Evolutionary conservation across 2,888 invertebrate genomes (phyloP), one percentile per base, ranked within the genome.

Genomic region (Acanthosepion lycidas): DNA sequence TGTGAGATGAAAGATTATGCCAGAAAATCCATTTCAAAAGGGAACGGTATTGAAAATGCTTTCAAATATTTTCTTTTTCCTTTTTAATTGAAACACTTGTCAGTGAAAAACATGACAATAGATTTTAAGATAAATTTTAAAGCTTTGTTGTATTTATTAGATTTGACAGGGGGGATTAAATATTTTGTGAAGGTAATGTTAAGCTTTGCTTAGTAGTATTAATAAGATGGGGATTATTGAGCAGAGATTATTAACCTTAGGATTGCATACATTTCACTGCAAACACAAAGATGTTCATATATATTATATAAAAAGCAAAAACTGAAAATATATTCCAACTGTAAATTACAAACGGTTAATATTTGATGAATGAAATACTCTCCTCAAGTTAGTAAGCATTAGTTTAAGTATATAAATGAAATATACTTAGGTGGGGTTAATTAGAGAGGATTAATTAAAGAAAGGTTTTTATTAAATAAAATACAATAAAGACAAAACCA

Each of bases 81-180:
- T 78, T 78, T 78, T 78, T 78, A 78, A 78, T 78, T 78, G 78
- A 78, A 78, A 78, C 78, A 78, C 78, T 78, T 78, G 78, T 78
- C 78, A 78, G n/a, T n/a, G n/a, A 3, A 12, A n/a, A 33, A n/a
- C 12, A 78, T n/a, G 78, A 78, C n/a, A 78, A 78, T 78, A 78
- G 78, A 78, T 78, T 78, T 28, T 78, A 28, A 78, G 78, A 78
- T 28, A 78, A 12, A 78, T 78, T 78, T 28, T 1, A 78, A 78
- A 4, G n/a, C 4, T 78, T 78, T 78, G 78, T 33, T 78, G 78
- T 33, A 78, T 78, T 78, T 78, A 78, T 78, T 78, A 78, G 78
- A 78, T 78, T 78, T 78, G 78, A 78, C 33, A 42, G 42, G 9
- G 33, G 18, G 78, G 78, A 78, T 78, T 78, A 78, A 15, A 15